These are phyloP conservation scores for Machimus atricapillus DNA, from an alignment of 2,888 invertebrate genomes.

Conservation along the genomic window DNA sequence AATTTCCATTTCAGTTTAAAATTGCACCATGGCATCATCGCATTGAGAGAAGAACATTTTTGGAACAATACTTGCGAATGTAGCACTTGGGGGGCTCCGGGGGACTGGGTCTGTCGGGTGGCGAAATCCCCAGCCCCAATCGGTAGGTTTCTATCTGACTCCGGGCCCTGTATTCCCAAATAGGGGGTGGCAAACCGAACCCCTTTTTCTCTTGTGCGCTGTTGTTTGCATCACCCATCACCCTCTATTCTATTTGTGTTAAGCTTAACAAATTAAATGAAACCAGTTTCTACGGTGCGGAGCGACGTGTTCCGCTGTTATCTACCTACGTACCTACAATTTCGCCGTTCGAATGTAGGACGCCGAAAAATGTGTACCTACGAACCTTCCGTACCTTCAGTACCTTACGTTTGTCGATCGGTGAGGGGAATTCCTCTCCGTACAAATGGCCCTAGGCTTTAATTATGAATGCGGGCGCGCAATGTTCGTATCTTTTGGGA, in stretches of 20 bases:
- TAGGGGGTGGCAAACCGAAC: not conserved
- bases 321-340: not conserved
- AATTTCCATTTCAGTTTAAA: not conserved
- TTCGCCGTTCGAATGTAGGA: not conserved
- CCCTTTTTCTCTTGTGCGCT: not conserved
- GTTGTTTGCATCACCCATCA: not conserved
- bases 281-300: slow-evolving; percentile 4
- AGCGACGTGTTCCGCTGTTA: not conserved
- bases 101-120: not conserved
- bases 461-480: not conserved
- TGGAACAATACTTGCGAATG: slow-evolving; percentile 20
- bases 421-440: not conserved
- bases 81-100: not conserved
- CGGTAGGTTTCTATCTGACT: not conserved
- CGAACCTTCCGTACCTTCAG: not conserved
- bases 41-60: slow-evolving; percentile 2
- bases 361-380: not conserved
- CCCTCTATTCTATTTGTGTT: slow-evolving; percentile 12
- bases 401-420: not conserved
- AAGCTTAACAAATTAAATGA: slow-evolving; percentile 35
- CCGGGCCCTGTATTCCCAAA: not conserved
- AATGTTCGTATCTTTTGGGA: not conserved
- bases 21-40: slow-evolving; percentile 24
- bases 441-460: not conserved
- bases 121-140: not conserved